Percentiles rank a stretch among this genome's conserved stretches.
Evolutionary conservation across 2,888 invertebrate genomes (phyloP).

Genomic region (Leucania comma): DNA sequence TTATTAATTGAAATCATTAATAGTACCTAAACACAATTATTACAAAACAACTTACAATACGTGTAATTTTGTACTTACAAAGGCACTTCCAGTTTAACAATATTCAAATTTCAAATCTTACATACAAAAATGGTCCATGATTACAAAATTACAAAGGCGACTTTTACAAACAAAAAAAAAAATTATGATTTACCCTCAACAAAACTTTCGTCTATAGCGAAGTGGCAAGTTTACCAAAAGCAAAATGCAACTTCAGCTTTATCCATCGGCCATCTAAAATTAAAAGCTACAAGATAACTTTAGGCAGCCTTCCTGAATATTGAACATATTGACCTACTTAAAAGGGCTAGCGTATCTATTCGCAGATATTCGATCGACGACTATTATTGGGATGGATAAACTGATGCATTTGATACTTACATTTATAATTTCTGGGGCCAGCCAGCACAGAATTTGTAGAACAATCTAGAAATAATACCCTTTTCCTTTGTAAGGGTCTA

Average conservation of each 20-base stretch:
- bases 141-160: background rate
- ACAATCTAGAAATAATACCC: conserved; percentile 3
- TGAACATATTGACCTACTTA: conserved; percentile 16
- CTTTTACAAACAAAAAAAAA: background rate
- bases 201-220: background rate
- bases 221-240: background rate
- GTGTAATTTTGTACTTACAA: conserved; percentile 35
- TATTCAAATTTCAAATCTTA: background rate
- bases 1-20: conserved; percentile 35
- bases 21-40: conserved; percentile 22
- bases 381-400: background rate
- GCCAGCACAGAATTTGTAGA: conserved; percentile 13
- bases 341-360: conserved; percentile 23
- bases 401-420: background rate
- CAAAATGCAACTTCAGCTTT: background rate
- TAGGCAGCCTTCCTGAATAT: background rate
- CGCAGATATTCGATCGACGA: conserved; percentile 9
- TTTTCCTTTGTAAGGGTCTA: no score
- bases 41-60: conserved; percentile 31
- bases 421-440: conserved; percentile 1
- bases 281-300: conserved; percentile 3
- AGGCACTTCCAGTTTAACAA: conserved; percentile 35
- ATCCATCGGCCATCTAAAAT: conserved; percentile 3
- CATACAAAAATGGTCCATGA: background rate
- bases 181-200: background rate